Evolutionary conservation across 2,888 invertebrate species (phyloP), one percentile per base, ranked within the genome.

Genomic region (Cataglyphis cursor): DNA sequence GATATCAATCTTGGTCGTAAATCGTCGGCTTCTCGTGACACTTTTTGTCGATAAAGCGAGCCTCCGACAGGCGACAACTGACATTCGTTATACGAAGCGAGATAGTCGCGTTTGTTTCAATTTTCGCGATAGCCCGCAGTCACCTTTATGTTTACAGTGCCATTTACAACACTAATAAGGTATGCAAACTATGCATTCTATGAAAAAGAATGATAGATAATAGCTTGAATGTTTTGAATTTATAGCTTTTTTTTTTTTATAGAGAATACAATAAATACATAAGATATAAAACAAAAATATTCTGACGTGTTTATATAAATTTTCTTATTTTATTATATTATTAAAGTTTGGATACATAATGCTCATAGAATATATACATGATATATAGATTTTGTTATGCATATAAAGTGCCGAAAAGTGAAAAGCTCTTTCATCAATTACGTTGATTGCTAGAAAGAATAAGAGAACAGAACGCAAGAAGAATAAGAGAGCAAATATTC

Each of bases 61-160:
- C 48, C 66, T 48, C 41, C 38, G 81, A 84, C 85, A 72, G 48
- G 73, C 81, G 78, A 87, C 89, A 87, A 89, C 66, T 89, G 89
- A 89, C 87, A 66, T 75, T 76, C 89, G 88, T 73, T 84, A 76
- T 64, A 44, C 72, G 72, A 76, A 44, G 44, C 75, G 61, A 66
- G 66, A 73, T 85, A 78, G 41, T 41, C 18, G 44, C 44, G 65
- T 54, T 62, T 6, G 57, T 80, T 80, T 80, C 78, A 80, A 80
- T 80, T 72, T 61, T 80, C 78, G 59, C 59, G 78, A 80, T 80
- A 80, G 59, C 59, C 59, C 44, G 24, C 78, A 48, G 44, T 35
- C 44, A 48, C 78, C 72, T 72, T 80, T 80, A 72, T 80, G 72
- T 80, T 80, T 80, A 61, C 59, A 59, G 10, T 24, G 72, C 48